phyloP scores from a whole-genome alignment of 2,888 invertebrate genomes.

The Geotrupes spiniger region DNA sequence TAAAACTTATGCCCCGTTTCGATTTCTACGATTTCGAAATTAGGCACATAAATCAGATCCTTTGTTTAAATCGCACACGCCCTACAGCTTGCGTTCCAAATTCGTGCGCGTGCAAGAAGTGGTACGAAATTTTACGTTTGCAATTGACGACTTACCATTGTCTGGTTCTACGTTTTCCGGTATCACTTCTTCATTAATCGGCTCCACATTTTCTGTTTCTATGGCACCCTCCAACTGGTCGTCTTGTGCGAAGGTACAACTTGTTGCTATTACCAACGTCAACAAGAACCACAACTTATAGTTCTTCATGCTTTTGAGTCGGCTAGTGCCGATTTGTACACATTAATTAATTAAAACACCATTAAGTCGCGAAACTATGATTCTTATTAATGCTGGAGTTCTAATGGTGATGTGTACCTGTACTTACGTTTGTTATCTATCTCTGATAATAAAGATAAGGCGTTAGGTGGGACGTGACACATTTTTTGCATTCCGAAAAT shows the following conservation, averaged over 20 bases:
- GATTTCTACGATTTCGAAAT: too few species aligned
- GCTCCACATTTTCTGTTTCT: not conserved
- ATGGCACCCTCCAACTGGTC: slow-evolving; percentile 7
- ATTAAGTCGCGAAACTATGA: not conserved
- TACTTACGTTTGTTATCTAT: slow-evolving; percentile 1
- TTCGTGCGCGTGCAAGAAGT: too few species aligned
- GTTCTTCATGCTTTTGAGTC: slow-evolving; percentile 4
- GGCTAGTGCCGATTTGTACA: not conserved
- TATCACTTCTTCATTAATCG: too few species aligned
- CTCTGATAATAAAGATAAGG: slow-evolving; percentile 3
- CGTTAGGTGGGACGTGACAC: slow-evolving; percentile 1
- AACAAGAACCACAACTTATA: slow-evolving; percentile 1
- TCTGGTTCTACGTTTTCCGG: too few species aligned
- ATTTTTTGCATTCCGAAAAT: not conserved
- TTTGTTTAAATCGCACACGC: too few species aligned
- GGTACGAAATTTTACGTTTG: too few species aligned
- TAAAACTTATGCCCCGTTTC: too few species aligned
- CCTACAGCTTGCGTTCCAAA: too few species aligned
- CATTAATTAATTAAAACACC: not conserved
- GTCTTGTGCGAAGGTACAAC: slow-evolving; percentile 11
- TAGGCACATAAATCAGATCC: too few species aligned
- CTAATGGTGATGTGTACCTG: not conserved
- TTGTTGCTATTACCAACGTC: not conserved
- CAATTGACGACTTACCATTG: too few species aligned
- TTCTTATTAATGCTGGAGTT: slow-evolving; percentile 4